Evolutionary conservation across 2,888 invertebrate species (phyloP).

Genomic region (Rhaphigaster nebulosa): DNA sequence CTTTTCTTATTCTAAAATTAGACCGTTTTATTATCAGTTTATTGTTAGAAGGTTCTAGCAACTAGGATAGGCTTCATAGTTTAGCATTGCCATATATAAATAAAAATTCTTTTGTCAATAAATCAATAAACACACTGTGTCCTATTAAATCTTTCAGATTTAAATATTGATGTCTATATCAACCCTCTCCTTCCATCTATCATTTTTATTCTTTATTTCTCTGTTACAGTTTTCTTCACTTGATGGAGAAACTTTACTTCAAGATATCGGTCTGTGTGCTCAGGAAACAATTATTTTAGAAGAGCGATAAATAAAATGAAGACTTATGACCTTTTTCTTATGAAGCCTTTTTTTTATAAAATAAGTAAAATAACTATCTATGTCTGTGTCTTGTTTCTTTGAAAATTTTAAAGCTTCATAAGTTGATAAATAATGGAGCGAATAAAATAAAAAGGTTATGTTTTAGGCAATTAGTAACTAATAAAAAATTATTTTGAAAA

Average conservation of each 20-base stretch:
- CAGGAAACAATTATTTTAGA: slow-evolving; percentile 96
- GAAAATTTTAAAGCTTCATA: neutral
- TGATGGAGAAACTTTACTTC: slow-evolving; percentile 74
- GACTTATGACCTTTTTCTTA: too few relatives aligned
- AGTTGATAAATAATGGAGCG: neutral
- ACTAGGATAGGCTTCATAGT: too few relatives aligned
- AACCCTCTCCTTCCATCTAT: neutral
- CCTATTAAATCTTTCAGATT: too few relatives aligned
- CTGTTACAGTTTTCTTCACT: slow-evolving; percentile 32
- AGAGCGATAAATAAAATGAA: slow-evolving; percentile 79
- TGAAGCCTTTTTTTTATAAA: neutral
- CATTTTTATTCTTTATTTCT: neutral
- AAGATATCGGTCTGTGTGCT: slow-evolving; percentile 87
- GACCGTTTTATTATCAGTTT: too few relatives aligned
- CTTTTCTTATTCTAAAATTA: too few relatives aligned
- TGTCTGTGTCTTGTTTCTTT: slow-evolving; percentile 38
- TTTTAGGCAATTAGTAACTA: neutral
- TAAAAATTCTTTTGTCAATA: too few relatives aligned
- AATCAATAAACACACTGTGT: too few relatives aligned
- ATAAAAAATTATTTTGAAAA: neutral
- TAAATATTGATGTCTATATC: neutral
- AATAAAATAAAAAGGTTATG: neutral
- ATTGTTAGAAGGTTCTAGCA: too few relatives aligned
- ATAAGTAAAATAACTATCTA: neutral
- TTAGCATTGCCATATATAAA: too few relatives aligned